phyloP scores from a whole-genome alignment of 2,888 invertebrate genomes.

The Polydesmus complanatus region DNA sequence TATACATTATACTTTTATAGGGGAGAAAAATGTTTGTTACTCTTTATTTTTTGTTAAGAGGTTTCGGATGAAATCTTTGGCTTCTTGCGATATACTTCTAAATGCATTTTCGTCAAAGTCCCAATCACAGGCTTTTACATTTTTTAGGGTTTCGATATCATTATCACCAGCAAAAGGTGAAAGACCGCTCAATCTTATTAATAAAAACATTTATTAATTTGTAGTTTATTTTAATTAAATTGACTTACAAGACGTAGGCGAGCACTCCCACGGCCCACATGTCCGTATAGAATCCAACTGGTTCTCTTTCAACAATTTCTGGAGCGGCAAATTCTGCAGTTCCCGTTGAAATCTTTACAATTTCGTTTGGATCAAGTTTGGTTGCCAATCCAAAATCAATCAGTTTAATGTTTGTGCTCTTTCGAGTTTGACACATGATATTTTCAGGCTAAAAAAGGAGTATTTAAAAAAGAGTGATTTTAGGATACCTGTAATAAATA shows the following conservation, averaged over 20 bases:
- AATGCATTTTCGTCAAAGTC: constrained; percentile 96
- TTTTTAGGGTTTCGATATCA: constrained; percentile 93
- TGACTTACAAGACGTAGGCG: constrained; percentile 84
- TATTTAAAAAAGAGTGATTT: neutral
- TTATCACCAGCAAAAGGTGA: constrained; percentile 99
- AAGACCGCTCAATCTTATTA: constrained; percentile 70
- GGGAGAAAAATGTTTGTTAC: constrained; percentile 40
- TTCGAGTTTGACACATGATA: constrained; percentile 96
- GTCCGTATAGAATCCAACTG: constrained; percentile 99
- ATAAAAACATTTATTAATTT: neutral
- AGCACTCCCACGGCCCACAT: constrained; percentile 99
- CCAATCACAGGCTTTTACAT: constrained; percentile 98
- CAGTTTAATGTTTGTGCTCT: constrained; percentile 88
- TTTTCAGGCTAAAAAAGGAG: constrained; percentile 76
- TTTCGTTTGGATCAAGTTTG: constrained; percentile 92
- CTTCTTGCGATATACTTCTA: constrained; percentile 84
- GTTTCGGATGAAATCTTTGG: constrained; percentile 92
- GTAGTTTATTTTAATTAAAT: too few relatives aligned
- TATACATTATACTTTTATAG: neutral
- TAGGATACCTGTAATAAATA: neutral
- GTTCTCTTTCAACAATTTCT: constrained; percentile 95
- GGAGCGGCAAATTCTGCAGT: constrained; percentile 99
- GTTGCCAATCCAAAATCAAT: constrained; percentile 99
- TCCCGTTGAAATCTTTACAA: constrained; percentile 97
- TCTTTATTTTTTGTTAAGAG: constrained; percentile 85